Percentiles rank a stretch among this genome's conserved stretches.
phyloP scores from a whole-genome alignment of 1,140 invertebrate genomes.

The Helicoverpa armigera region DNA sequence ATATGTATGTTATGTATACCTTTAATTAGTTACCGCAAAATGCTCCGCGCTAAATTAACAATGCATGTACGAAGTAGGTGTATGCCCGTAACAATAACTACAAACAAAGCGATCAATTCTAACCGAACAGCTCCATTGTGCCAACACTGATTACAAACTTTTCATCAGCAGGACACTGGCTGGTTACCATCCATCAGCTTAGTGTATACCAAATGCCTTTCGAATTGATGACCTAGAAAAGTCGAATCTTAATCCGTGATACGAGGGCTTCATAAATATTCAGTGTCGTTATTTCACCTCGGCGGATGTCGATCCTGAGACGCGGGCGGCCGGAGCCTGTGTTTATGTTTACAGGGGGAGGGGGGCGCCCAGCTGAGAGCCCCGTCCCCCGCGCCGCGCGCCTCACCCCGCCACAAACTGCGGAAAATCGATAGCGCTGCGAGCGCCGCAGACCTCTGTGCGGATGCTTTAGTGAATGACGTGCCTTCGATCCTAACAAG shows the following conservation, averaged over 20 bases:
- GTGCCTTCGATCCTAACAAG: constrained; percentile 65
- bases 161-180: constrained; percentile 17
- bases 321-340: constrained; percentile 67
- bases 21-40: constrained; percentile 40
- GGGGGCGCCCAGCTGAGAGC: constrained; percentile 74
- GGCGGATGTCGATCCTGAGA: constrained; percentile 78
- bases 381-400: constrained; percentile 52
- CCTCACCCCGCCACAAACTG: constrained; percentile 59
- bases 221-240: constrained; percentile 79
- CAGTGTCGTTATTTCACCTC: constrained; percentile 83
- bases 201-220: constrained; percentile 63
- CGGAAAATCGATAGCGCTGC: constrained; percentile 82
- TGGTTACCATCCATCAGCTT: constrained; percentile 15
- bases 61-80: constrained; percentile 14
- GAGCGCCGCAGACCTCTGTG: constrained; percentile 75
- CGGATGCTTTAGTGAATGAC: constrained; percentile 71
- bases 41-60: constrained; percentile 42
- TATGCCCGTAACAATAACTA: constrained; percentile 27
- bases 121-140: constrained; percentile 37
- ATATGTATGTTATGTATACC: neutral
- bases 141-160: constrained; percentile 43
- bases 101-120: constrained; percentile 33
- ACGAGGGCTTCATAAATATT: constrained; percentile 83
- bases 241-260: constrained; percentile 80
- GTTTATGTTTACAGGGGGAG: constrained; percentile 84